Conservation (phyloP, 2,888 invertebrate species). For the Morinoia aosen region DNA sequence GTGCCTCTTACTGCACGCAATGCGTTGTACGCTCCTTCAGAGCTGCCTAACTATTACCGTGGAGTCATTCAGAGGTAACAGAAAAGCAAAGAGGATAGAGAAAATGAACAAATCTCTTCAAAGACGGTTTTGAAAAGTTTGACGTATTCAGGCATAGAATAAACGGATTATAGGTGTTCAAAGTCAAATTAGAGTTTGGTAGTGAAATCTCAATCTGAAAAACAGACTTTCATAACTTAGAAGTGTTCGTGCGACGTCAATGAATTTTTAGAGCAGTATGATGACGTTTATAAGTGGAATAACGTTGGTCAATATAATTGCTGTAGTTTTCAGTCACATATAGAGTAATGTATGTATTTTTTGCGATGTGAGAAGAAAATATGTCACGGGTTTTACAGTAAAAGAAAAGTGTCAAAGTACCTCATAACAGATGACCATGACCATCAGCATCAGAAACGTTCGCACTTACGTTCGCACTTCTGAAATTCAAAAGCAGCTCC, state of each 20-base stretch:
- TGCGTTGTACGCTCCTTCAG: background rate
- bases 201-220: too few species aligned
- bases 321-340: background rate
- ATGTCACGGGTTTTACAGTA: background rate
- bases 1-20: conserved; percentile 7
- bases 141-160: background rate
- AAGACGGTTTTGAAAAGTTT: background rate
- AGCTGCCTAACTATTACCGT: background rate
- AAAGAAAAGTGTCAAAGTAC: background rate
- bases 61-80: background rate
- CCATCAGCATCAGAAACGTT: too few species aligned
- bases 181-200: background rate
- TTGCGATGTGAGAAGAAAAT: background rate
- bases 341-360: background rate
- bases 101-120: background rate
- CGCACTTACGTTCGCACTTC: too few species aligned
- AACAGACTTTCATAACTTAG: background rate
- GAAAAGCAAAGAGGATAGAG: background rate
- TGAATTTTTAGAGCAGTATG: background rate
- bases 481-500: too few species aligned
- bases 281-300: background rate
- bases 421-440: too few species aligned
- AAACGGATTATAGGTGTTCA: background rate
- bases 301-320: background rate
- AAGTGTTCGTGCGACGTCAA: background rate